Percentiles rank a stretch among this genome's conserved stretches.
Conservation (phyloP, 2,797 vertebrate genomes). For the Mus spretus region DNA sequence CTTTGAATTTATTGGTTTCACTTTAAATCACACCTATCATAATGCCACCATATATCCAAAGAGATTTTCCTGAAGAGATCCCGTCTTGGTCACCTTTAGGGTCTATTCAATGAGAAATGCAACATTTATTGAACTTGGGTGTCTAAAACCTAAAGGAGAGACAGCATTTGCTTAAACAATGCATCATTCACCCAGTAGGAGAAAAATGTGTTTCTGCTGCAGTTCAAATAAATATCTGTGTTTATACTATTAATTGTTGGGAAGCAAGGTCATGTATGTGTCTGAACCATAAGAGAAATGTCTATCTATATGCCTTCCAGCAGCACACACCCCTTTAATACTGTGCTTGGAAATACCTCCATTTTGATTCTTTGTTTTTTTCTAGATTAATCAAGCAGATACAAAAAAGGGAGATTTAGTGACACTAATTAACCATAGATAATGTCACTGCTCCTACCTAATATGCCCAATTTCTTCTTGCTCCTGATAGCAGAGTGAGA, state of each 20-base stretch:
- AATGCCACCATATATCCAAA: background rate
- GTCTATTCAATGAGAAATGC: background rate
- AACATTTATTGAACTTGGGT: too few relatives aligned
- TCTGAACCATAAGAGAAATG: background rate
- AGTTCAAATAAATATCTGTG: background rate
- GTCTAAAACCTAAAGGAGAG: background rate
- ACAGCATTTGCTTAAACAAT: background rate
- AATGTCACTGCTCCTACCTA: background rate
- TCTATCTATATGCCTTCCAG: background rate
- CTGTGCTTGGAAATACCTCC: background rate
- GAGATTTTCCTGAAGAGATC: background rate
- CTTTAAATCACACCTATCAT: background rate
- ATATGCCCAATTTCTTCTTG: background rate
- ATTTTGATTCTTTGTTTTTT: background rate
- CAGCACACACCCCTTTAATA: background rate
- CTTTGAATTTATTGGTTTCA: background rate
- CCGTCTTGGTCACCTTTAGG: background rate
- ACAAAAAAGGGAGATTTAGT: background rate
- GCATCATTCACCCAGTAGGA: background rate
- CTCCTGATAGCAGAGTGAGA: background rate
- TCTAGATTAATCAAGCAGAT: background rate
- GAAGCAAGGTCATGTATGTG: background rate
- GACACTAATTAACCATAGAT: background rate
- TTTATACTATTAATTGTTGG: background rate
- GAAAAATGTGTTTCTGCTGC: background rate